Base-by-base conservation (phyloP, 2,113 vertebrate genomes). In the Tenrec ecaudatus region DNA sequence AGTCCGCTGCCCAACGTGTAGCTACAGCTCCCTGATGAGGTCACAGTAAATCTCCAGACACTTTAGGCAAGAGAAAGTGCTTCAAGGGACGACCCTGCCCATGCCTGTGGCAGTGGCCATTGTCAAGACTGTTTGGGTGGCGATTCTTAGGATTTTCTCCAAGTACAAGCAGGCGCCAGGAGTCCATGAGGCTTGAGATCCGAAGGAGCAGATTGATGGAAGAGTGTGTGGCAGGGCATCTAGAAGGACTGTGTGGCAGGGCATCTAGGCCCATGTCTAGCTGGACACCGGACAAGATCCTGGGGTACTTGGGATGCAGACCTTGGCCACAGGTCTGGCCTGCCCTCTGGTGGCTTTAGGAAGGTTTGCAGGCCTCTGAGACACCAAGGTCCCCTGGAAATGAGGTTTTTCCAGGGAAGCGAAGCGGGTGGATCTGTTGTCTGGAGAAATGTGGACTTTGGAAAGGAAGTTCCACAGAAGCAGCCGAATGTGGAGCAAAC, bases 291-390 rank as follows among this genome's bases (percentile, higher is more conserved):
- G 64, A 73, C 38, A 1, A 16, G 47, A 17, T 69, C 75, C 43
- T 17, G 80, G 33, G 87, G 27, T 36, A 5, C 62, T 12, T 22
- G 23, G 57, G 64, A 15, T 69, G 87, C 33, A 15, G 58, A 60
- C 82, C 78, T 75, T 25, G 86, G 89, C 33, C 38, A 23, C 78
- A 79, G 92, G 29, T 75, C 78, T 84, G 92, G 75, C 77, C 36
- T 9, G 89, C 95, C 97, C 97, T 96, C 97, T 97, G 87, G 93
- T 94, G 97, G 92, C 68, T 14, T 0, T 53, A 16, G 11, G 15
- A n/a, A 58, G 82, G 68, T 14, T 77, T 94, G 91, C 96, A 94
- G 75, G 73, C 40, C 38, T 36, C 25, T 1, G 1, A 31, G 36
- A 90, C 11, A 27, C 20, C 64, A 8, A 31, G 31, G 58, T 27